These are phyloP conservation scores for Acrossocheilus wenchowensis DNA, from an alignment of 2,797 vertebrate species.

Conservation along the genomic window DNA sequence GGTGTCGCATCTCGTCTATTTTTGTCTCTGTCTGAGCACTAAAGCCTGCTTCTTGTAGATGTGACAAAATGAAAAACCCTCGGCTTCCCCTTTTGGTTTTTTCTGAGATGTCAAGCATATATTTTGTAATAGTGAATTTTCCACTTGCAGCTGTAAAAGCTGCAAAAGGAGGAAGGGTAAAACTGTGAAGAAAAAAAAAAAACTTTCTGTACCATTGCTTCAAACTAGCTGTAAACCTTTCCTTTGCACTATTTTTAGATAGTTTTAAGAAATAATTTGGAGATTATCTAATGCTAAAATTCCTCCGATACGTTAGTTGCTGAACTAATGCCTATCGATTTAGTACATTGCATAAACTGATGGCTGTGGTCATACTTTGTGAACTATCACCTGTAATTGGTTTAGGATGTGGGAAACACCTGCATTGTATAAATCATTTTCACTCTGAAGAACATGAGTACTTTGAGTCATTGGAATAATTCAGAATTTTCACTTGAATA, in stretches of 20 bases:
- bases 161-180: slow-evolving; percentile 17
- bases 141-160: slow-evolving; percentile 52
- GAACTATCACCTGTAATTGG: slow-evolving; percentile 16
- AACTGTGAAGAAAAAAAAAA: slow-evolving; percentile 35
- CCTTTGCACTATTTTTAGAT: not conserved
- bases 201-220: not conserved
- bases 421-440: slow-evolving; percentile 9
- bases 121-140: slow-evolving; percentile 65
- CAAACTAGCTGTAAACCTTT: not conserved
- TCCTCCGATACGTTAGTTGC: not conserved
- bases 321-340: not conserved
- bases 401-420: slow-evolving; percentile 25
- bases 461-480: not conserved
- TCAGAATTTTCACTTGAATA: not conserved
- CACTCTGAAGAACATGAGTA: not conserved
- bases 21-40: slow-evolving; percentile 39
- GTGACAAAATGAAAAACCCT: slow-evolving; percentile 45
- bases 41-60: slow-evolving; percentile 33
- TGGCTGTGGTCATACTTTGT: not conserved
- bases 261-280: not conserved
- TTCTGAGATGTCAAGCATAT: slow-evolving; percentile 44
- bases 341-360: not conserved
- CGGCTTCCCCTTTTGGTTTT: slow-evolving; percentile 57
- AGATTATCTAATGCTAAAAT: not conserved
- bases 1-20: slow-evolving; percentile 32